A percentile compares a stretch with the other conserved stretches of the same genome.
Evolutionary conservation across 2,797 vertebrate species (phyloP).

Genomic region (Mionectes olivaceus): DNA sequence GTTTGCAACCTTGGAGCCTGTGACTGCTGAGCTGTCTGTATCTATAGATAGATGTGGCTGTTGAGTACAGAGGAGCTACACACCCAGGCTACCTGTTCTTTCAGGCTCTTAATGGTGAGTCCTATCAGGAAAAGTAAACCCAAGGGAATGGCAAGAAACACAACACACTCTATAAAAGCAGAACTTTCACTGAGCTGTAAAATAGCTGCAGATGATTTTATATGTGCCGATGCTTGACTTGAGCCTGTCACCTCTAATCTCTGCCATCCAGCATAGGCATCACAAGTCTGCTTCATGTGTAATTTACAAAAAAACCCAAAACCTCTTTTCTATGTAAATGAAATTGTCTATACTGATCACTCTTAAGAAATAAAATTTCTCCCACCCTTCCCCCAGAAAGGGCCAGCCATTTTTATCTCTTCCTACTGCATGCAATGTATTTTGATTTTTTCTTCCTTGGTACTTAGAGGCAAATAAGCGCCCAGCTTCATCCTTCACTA

Average conservation of each 20-base stretch:
- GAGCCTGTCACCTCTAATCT: not conserved
- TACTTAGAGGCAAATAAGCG: not conserved
- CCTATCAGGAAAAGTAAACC: not conserved
- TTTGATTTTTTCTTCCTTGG: not conserved
- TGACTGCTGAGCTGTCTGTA: not conserved
- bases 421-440: not conserved
- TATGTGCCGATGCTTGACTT: not conserved
- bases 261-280: not conserved
- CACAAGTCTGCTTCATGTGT: not conserved
- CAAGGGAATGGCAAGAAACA: not conserved
- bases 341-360: not conserved
- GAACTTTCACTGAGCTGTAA: not conserved
- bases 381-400: not conserved
- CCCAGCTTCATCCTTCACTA: not conserved
- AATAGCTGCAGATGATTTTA: not conserved
- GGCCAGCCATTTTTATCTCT: not conserved
- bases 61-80: not conserved
- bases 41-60: rapidly evolving
- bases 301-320: not conserved
- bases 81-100: not conserved
- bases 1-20: not conserved
- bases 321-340: not conserved
- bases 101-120: not conserved
- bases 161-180: not conserved
- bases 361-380: not conserved